These are phyloP conservation scores for Carassius auratus DNA, from an alignment of 2,113 vertebrate species.

Conservation along the genomic window DNA sequence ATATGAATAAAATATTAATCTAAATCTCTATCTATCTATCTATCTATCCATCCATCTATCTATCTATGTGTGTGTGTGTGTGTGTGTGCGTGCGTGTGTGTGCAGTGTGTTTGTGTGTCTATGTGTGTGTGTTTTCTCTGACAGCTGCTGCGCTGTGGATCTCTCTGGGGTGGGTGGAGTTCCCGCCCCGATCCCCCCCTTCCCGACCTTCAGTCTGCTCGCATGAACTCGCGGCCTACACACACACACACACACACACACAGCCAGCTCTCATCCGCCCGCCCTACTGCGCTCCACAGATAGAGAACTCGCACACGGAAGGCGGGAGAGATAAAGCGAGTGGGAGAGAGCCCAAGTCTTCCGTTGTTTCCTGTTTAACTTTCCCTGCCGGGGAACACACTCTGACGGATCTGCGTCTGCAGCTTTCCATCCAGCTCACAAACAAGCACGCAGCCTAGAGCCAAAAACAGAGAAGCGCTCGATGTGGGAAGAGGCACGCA, in stretches of 20 bases:
- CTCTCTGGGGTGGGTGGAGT: slow-evolving; percentile 62
- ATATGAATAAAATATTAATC: not conserved
- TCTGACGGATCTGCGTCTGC: slow-evolving; percentile 50
- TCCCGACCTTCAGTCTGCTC: slow-evolving; percentile 44
- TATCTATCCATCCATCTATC: no score
- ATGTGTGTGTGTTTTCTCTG: slow-evolving; percentile 45
- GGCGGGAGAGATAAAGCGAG: slow-evolving; percentile 30
- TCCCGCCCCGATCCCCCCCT: slow-evolving; percentile 30
- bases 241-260: not conserved
- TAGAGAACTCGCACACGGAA: slow-evolving; percentile 43
- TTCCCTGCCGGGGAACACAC: slow-evolving; percentile 51
- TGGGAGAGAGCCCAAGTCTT: slow-evolving; percentile 24
- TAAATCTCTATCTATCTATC: no score
- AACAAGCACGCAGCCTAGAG: slow-evolving; percentile 14
- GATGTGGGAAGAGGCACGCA: not conserved
- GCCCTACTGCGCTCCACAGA: slow-evolving; percentile 56
- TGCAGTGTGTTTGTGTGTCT: slow-evolving; percentile 21
- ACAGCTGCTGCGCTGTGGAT: slow-evolving; percentile 60
- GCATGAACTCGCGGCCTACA: slow-evolving; percentile 54
- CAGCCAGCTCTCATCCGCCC: slow-evolving; percentile 41
- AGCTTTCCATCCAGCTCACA: slow-evolving; percentile 35
- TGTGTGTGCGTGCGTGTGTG: slow-evolving; percentile 31
- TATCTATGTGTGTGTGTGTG: not conserved
- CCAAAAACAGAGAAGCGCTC: not conserved
- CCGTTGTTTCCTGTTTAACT: slow-evolving; percentile 59